Percentiles rank a stretch among this genome's conserved stretches.
Conservation (phyloP, 2,888 invertebrate species). For the Torymus texanus region DNA sequence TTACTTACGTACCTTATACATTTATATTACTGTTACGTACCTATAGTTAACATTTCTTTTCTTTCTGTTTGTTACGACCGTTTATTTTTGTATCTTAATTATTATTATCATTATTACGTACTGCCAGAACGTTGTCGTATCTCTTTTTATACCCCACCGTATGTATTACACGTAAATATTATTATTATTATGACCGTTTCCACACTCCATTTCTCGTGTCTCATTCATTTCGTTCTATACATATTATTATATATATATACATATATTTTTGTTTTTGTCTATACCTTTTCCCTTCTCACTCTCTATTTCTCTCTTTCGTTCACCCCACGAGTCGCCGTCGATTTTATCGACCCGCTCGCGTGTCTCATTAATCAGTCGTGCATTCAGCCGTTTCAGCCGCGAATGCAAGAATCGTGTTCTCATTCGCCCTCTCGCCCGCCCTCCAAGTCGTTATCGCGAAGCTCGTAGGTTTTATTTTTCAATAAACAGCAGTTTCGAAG, state of each 20-base stretch:
- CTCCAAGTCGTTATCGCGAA: conserved; percentile 26
- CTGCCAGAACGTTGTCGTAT: conserved; percentile 1
- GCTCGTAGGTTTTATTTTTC: background rate
- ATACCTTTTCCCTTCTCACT: background rate
- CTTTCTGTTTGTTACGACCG: conserved; percentile 18
- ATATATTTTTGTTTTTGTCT: background rate
- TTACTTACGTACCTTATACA: conserved; percentile 1
- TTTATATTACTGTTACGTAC: background rate
- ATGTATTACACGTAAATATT: no score
- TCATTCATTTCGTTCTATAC: no score
- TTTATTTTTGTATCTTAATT: conserved; percentile 4
- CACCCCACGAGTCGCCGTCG: background rate
- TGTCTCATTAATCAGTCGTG: background rate
- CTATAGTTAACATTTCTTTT: conserved; percentile 6
- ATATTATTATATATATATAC: conserved; percentile 7
- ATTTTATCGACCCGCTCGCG: conserved; percentile 29
- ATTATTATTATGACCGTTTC: no score
- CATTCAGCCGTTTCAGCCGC: background rate
- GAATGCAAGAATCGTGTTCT: background rate
- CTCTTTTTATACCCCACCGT: no score
- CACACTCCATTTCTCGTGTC: no score
- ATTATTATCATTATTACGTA: background rate
- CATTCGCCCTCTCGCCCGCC: background rate
- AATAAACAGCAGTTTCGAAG: no score
- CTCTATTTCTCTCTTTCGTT: background rate